Base-by-base conservation (phyloP, 2,888 invertebrate species). In the Spatulosminthurus flaviceps region DNA sequence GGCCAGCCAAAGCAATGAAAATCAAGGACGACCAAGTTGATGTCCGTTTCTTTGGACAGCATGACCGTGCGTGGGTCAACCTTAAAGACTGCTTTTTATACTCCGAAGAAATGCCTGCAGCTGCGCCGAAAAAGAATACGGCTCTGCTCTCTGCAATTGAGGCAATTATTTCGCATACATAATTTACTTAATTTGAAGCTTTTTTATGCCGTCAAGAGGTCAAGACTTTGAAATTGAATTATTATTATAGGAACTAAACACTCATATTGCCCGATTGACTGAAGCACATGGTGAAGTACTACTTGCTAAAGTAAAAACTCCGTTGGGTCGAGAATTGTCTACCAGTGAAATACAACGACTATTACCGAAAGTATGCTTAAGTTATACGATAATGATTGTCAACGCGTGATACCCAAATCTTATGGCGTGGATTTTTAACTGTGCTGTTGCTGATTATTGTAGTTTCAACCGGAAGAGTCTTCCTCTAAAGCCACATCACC, bases 1-100 rank as follows among this genome's bases (percentile, higher is more conserved):
- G 98, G 98, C 98, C 98, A 0, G 97, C 96, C 0, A 98, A 98
- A 88, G 94, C 93, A 0, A 94, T 95, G 93, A 90, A 92, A 0
- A 88, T 90, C 9, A 89, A 90, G 26, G 90, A 90, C 82, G 87
- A 89, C 22, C 88, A 90, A 11, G 94, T 96, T 0, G 96, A 97
- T 88, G 96, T 96, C 1, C 89, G 96, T 0, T 98, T 98, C 89
- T 98, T 98, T 88, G 97, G 97, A 0, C 95, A 94, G 22, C 97
- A 98, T 88, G 97, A 97, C 88, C 69, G 95, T 77, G 95, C 96
- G 7, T 95, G 96, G 95, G 94, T 97, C 19, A 92, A 94, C 0
- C 90, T 92, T 0, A 92, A 92, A 84, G 94, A 96, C 87, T 94
- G 95, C 86, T 96, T 91, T 87, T 89, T 96, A 2, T 94, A 93